Evolutionary conservation across 2,797 vertebrate genomes (phyloP), one percentile per base, ranked within the genome.

Genomic region (Malurus leucopterus): DNA sequence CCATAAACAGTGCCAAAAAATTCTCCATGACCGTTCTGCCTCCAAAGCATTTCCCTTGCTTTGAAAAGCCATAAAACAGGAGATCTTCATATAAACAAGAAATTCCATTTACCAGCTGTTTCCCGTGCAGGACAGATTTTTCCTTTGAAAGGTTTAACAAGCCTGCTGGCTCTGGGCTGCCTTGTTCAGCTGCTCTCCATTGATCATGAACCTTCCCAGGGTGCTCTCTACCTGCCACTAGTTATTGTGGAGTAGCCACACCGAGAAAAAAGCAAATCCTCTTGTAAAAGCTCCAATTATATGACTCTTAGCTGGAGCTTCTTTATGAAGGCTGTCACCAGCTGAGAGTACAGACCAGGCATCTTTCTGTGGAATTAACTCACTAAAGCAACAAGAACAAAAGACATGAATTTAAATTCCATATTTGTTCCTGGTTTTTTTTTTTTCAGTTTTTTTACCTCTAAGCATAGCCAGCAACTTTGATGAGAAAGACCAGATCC

Each of bases 151-250:
- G 43, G 26, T 41, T 74, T n/a, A 58, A 86, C 59, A 67, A 80
- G 85, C 43, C 59, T 4, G 9, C 53, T 63, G 90, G 57, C 65
- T 94, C 88, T 71, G 49, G 67, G 59, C 62, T 86, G 87, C 76
- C 84, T 74, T 59, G 21, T 51, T 90, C 93, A 95, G 78, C 84
- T 91, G 82, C 61, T 93, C 79, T 55, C 53, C 57, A 65, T 57
- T 89, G 81, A 94, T 84, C 87, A 93, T 32, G 53, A 94, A 83
- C 67, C 89, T 53, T 89, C 44, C 58, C 78, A 80, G 84, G 49
- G 47, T 40, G 23, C 23, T 5, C 43, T 21, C 46, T 72, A 75
- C 46, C 62, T 38, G 83, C 59, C 26, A 59, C 24, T 32, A 15
- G 3, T 59, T 57, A 69, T 17, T 83, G 53, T 59, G 69, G 43